These are phyloP conservation scores for Gopherus evgoodei DNA, from an alignment of 2,113 vertebrate species.

Conservation along the genomic window DNA sequence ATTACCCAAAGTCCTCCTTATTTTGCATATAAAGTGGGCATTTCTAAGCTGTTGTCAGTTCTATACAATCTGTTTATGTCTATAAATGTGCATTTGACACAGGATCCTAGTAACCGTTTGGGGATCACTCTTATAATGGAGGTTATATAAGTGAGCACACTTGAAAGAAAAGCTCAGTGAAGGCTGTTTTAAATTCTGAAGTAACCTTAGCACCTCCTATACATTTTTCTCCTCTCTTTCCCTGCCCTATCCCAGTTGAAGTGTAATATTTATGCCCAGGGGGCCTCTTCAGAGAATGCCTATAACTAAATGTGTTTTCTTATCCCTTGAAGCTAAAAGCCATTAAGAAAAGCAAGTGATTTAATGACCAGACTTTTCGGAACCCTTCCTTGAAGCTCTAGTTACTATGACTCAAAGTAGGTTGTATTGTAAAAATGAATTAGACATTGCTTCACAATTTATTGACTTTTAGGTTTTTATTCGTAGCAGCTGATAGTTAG, in stretches of 20 bases:
- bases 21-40: not conserved
- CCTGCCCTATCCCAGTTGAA: not conserved
- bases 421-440: conserved; percentile 81
- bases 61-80: not conserved
- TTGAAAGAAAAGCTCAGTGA: not conserved
- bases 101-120: not conserved
- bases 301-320: conserved; percentile 70
- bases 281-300: conserved; percentile 54
- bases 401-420: conserved; percentile 79
- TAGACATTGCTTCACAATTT: conserved; percentile 74
- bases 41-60: not conserved
- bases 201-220: conserved; percentile 22
- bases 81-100: not conserved
- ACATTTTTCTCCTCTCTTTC: not conserved
- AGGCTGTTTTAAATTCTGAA: not conserved
- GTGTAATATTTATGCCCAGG: conserved; percentile 20
- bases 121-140: not conserved
- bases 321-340: conserved; percentile 72
- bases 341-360: conserved; percentile 61
- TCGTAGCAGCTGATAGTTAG: conserved; percentile 50
- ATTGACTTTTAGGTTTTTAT: conserved; percentile 74
- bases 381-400: conserved; percentile 75
- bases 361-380: conserved; percentile 77
- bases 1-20: not conserved
- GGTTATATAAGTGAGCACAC: not conserved